Base-by-base conservation (phyloP, 2,113 vertebrate species). In the Chamaetylas fuelleborni region DNA sequence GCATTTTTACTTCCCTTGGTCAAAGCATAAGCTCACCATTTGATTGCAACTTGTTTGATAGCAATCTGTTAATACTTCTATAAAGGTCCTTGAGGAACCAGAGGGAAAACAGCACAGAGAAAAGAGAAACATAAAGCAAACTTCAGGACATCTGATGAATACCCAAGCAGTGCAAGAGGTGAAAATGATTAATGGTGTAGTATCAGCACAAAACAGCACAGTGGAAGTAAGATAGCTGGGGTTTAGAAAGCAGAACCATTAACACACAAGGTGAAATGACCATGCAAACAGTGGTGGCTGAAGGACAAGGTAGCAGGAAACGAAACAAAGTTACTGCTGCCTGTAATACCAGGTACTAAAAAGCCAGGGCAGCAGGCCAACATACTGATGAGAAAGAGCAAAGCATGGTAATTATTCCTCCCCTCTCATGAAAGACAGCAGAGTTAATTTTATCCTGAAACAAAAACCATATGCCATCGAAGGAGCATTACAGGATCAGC, bases 141-240 rank as follows among this genome's bases (percentile, higher is more conserved):
- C 45, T 61, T 90, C 25, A 79, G 56, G 45, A 65, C 58, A 54
- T 69, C 38, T 81, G 62, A 66, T 92, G 89, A 95, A 95, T 91
- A 81, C 28, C 8, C 42, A 92, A 91, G 81, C 51, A 92, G 86
- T 7, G 7, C 50, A 26, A 87, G 60, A 86, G 89, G 57, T 26
- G 77, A 87, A 95, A 82, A 76, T 67, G 86, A 95, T 96, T 92
- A 95, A 92, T 79, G 48, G 36, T 47, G 8, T n/a, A 78, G 25
- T 34, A 81, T 28, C 73, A 79, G 65, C 72, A 64, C 70, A 47
- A 20, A 73, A 22, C 51, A 92, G 71, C 69, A 28, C 36, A 67
- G 29, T 51, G 31, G 22, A 87, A 86, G 47, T 18, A 71, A 84
- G 81, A 85, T 57, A 95, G 25, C 50, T 45, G 38, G 40, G 18